phyloP scores from a whole-genome alignment of 2,888 invertebrate species.

The Criorhina ranunculi region DNA sequence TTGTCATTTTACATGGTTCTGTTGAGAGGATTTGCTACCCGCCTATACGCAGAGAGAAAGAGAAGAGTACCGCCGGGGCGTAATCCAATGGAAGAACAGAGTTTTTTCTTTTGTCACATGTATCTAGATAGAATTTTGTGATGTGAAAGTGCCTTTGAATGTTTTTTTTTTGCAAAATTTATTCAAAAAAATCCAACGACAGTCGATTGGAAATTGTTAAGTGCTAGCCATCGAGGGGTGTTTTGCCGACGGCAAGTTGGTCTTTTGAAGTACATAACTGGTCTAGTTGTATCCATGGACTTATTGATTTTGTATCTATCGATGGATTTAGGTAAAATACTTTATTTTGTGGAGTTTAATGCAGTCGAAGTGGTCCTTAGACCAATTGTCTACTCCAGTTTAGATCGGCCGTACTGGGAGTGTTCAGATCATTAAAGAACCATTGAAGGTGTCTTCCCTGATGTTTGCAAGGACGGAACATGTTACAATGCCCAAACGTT shows the following conservation, averaged over 20 bases:
- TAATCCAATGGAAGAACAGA: constrained; percentile 69
- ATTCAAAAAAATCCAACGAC: constrained; percentile 33
- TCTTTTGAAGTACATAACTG: background rate
- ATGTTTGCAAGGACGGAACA: no score
- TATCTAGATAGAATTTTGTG: constrained; percentile 1
- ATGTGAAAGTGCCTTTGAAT: background rate
- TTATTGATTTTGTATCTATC: no score
- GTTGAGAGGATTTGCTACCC: constrained; percentile 18
- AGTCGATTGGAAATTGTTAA: constrained; percentile 22
- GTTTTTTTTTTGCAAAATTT: constrained; percentile 21
- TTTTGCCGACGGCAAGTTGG: constrained; percentile 55
- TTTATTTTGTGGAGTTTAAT: no score
- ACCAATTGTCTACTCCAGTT: no score
- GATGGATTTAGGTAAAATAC: no score
- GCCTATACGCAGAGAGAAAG: constrained; percentile 21
- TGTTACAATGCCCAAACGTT: no score
- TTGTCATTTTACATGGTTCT: constrained; percentile 67
- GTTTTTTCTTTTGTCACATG: constrained; percentile 27
- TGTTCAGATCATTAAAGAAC: no score
- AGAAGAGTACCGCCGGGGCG: constrained; percentile 33
- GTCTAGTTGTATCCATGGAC: no score
- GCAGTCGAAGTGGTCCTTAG: no score
- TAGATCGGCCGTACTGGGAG: no score
- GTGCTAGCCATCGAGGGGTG: constrained; percentile 1
- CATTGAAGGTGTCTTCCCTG: no score